Evolutionary conservation across 2,113 vertebrate species (phyloP), one percentile per base, ranked within the genome.

Genomic region (Zapus hudsonius): DNA sequence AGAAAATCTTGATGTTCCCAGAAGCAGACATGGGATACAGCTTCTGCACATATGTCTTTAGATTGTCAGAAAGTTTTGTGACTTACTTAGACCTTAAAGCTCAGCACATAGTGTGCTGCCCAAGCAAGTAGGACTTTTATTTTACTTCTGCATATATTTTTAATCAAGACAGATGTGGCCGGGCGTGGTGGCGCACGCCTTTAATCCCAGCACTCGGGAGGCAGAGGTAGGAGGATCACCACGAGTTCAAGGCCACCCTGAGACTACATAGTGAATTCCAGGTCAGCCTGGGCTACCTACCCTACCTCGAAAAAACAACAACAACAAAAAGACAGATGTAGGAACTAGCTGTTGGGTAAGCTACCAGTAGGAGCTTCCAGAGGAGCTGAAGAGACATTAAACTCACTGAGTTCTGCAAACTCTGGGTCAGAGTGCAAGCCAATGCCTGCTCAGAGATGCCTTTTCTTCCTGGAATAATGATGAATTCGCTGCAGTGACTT

Each of bases 401-500:
- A n/a, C 17, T 67, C 0, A 2, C 81, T 82, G 44, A 89, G 72
- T 83, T 74, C 80, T n/a, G 42, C 0, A 7, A 63, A 69, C 87
- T 31, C 84, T 5, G 9, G 23, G 59, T 83, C 94, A 76, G 72
- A 72, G 27, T 23, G 57, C 38, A 78, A 55, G 66, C 92, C 63
- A 91, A 80, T 38, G 63, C 61, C 36, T 84, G 76, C 76, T 92
- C 81, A 90, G 89, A 95, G 94, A 90, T 19, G 57, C 31, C 47
- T 81, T 83, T 85, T 55, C 63, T 79, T 84, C 87, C 75, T 89
- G 36, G 70, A 76, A 87, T 94, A 74, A 94, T 96, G 89, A 92
- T 76, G 79, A 69, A 94, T 96, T 95, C 87, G 89, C 87, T 87
- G 78, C 89, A 91, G 84, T 94, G 93, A 94, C 59, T 96, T 92